phyloP scores from a whole-genome alignment of 2,113 vertebrate genomes.

The Indicator indicator region DNA sequence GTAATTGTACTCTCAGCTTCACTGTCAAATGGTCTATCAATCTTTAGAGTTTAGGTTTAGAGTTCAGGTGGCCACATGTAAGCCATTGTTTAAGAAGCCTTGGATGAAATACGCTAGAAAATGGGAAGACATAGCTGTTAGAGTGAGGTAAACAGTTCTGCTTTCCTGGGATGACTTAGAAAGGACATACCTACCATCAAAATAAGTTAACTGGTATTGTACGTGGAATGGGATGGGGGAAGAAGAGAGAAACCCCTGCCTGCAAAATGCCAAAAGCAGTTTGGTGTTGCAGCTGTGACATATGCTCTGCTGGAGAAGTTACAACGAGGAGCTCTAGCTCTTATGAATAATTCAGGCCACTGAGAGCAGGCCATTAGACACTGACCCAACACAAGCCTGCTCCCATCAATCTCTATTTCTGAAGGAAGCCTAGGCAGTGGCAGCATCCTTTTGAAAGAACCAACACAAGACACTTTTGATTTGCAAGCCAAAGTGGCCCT shows the following conservation, averaged over 20 bases:
- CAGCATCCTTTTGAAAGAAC: slow-evolving; percentile 40
- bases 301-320: not conserved
- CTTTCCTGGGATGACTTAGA: not conserved
- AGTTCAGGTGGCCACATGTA: not conserved
- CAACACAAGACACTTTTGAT: slow-evolving; percentile 65
- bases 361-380: slow-evolving; percentile 62
- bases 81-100: not conserved
- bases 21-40: not conserved
- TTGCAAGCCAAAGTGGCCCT: slow-evolving; percentile 68
- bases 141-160: not conserved
- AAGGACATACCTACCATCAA: not conserved
- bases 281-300: not conserved
- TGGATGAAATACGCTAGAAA: not conserved
- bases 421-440: slow-evolving; percentile 46
- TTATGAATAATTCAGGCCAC: slow-evolving; percentile 78
- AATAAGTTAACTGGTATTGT: not conserved
- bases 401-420: slow-evolving; percentile 73
- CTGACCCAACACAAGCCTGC: slow-evolving; percentile 65
- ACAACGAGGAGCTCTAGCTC: slow-evolving; percentile 34
- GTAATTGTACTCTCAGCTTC: not conserved
- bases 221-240: not conserved
- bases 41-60: not conserved
- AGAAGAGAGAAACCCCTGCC: not conserved
- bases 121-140: not conserved
- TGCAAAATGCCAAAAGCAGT: not conserved